Conservation (phyloP, 2,797 vertebrate genomes). For the Thunnus albacares region DNA sequence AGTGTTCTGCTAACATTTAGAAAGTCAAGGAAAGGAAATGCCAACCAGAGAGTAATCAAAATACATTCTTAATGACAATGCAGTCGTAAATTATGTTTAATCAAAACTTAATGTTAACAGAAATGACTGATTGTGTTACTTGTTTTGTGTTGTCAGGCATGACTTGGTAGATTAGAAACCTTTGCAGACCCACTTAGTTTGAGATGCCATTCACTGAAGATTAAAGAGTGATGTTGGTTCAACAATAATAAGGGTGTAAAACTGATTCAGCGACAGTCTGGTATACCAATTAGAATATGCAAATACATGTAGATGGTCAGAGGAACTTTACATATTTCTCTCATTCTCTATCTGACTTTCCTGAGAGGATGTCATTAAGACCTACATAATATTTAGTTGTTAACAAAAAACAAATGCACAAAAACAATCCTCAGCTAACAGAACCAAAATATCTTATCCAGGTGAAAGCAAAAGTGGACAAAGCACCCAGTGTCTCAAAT, state of each 20-base stretch:
- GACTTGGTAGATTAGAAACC: neutral
- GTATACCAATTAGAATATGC: neutral
- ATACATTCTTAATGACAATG: neutral
- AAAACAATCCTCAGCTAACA: neutral
- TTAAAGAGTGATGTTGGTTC: neutral
- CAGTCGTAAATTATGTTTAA: neutral
- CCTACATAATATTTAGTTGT: neutral
- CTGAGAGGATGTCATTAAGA: neutral
- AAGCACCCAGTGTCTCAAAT: neutral
- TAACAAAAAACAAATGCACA: neutral
- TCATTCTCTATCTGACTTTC: neutral
- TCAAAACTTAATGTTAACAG: neutral
- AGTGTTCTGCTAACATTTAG: conserved; percentile 2
- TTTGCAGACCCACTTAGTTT: neutral
- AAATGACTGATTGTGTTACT: neutral
- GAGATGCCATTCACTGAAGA: neutral
- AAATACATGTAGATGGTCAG: neutral
- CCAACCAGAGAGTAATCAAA: neutral
- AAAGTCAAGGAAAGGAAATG: conserved; percentile 1
- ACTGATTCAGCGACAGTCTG: neutral
- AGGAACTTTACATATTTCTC: neutral
- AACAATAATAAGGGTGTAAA: neutral
- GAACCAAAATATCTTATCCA: neutral
- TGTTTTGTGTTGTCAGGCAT: conserved; percentile 8
- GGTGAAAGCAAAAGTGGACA: neutral